Conservation (phyloP, 2,888 invertebrate genomes). For the Bibio marci region DNA sequence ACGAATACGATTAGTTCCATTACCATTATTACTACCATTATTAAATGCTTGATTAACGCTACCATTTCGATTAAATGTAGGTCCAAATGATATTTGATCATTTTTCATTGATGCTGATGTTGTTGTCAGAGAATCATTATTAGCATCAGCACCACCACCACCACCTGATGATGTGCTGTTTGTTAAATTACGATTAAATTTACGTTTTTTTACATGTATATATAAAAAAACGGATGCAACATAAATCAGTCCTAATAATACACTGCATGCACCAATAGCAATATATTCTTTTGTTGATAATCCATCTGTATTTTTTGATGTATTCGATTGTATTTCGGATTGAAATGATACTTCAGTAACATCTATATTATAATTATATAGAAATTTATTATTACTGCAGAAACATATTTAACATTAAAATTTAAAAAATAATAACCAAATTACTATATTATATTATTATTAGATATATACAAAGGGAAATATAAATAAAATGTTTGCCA, state of each 20-base stretch:
- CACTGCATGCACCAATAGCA: constrained; percentile 66
- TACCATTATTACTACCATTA: background rate
- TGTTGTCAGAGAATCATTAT: background rate
- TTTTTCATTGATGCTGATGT: constrained; percentile 16
- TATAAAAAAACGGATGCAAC: constrained; percentile 73
- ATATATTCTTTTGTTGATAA: constrained; percentile 61
- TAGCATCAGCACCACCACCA: background rate
- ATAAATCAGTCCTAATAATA: constrained; percentile 73
- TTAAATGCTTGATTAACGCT: constrained; percentile 15
- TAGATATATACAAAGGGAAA: no score
- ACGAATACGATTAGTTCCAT: background rate
- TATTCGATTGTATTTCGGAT: constrained; percentile 41
- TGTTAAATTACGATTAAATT: constrained; percentile 19
- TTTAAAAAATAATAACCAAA: no score
- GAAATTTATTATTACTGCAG: no score
- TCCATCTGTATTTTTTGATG: constrained; percentile 37
- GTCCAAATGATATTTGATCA: constrained; percentile 27
- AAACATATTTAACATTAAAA: no score
- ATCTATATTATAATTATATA: constrained; percentile 36
- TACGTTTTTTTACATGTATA: constrained; percentile 54
- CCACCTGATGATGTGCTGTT: background rate
- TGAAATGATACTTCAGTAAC: constrained; percentile 67
- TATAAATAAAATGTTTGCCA: no score
- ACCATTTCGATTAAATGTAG: constrained; percentile 25
- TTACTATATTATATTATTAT: no score